Evolutionary conservation across 30 jellyfish, hydroid and myxozoan genomes (phyloP), one percentile per base, ranked within the genome.

Genomic region (Nemopilema nomurai): DNA sequence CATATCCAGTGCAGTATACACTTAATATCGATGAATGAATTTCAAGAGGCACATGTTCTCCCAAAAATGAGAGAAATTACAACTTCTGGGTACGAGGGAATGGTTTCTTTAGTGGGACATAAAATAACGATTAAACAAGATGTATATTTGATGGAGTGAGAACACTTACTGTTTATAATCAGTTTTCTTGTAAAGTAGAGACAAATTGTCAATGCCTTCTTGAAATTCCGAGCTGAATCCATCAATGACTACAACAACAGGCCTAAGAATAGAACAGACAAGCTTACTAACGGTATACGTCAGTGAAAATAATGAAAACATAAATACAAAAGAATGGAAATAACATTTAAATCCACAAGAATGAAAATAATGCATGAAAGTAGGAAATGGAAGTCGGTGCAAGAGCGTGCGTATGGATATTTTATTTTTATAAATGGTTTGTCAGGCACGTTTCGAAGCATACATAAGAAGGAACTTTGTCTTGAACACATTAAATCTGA

Each of bases 211-310:
- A 21, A 82, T 72, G 23, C 75, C 85, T 69, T 71, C 85, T 62
- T 77, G 49, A 30, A 91, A 91, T 50, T 74, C 81, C 28, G 80
- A 90, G 30, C 96, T n/a, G 76, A 91, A 91, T 13, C 97, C 97
- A 80, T 91, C 97, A 18, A 91, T 41, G 67, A 91, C 82, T 8
- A 88, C 57, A 16, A 88, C 86, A n/a, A 53, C 50, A 16, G 91
- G 96, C 69, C 96, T 88, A 31, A 72, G 64, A 71, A 20, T 0
- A 20, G 13, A 41, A 41, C 57, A 41, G 13, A 41, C 57, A 6
- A 41, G 6, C 6, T 41, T 41, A n/a, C n/a, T n/a, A n/a, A n/a
- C n/a, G n/a, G n/a, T n/a, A n/a, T n/a, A n/a, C n/a, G n/a, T n/a
- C n/a, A n/a, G n/a, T n/a, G n/a, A n/a, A n/a, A n/a, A n/a, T n/a